Percentiles rank a stretch among this genome's conserved stretches.
Conservation (phyloP, 2,797 vertebrate species). For the Paramormyrops hopkinsi region DNA sequence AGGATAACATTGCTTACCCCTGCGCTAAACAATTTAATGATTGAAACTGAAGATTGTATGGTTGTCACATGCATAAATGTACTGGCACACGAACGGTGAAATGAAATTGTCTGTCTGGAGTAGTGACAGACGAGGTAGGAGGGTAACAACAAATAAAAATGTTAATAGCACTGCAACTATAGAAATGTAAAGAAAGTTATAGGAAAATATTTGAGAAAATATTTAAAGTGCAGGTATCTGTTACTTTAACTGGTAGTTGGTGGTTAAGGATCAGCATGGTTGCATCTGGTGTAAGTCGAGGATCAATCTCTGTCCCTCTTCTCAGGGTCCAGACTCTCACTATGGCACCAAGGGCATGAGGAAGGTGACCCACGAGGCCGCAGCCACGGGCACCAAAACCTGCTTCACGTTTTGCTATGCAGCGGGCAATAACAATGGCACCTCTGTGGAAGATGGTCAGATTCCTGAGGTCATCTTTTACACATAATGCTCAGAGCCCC, state of each 20-base stretch:
- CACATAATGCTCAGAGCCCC: conserved; percentile 60
- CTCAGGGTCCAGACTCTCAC: conserved; percentile 91
- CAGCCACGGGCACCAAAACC: conserved; percentile 82
- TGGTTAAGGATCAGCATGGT: background rate
- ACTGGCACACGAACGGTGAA: background rate
- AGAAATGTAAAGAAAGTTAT: background rate
- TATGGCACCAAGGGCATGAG: conserved; percentile 96
- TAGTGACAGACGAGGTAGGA: background rate
- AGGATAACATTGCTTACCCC: background rate
- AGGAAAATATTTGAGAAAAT: background rate
- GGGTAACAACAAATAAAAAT: background rate
- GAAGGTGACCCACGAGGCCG: conserved; percentile 86
- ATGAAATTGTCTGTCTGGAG: background rate
- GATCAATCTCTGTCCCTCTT: background rate
- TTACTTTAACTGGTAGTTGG: background rate
- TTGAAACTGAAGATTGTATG: background rate
- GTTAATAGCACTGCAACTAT: background rate
- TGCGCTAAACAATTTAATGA: background rate
- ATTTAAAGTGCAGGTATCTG: background rate
- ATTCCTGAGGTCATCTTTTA: conserved; percentile 98
- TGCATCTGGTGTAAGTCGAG: background rate
- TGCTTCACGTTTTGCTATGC: conserved; percentile 96
- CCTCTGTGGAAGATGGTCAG: conserved; percentile 94
- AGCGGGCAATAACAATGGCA: conserved; percentile 96
- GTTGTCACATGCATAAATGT: background rate